phyloP scores from a whole-genome alignment of 64 coral and sea anemone genomes.

The Pocillopora verrucosa region DNA sequence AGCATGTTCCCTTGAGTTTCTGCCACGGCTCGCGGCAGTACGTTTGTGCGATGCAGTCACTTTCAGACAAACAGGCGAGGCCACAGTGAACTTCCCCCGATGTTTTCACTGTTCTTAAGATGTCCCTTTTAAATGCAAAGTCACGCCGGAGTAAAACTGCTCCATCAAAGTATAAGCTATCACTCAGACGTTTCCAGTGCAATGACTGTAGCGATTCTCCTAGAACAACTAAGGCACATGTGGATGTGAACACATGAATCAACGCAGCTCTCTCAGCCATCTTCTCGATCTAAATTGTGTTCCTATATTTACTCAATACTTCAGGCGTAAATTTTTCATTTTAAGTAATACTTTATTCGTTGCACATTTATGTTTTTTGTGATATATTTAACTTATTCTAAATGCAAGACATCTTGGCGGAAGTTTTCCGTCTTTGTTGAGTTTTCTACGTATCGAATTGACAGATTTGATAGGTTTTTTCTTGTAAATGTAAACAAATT shows the following conservation, averaged over 20 bases:
- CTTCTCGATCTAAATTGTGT: background rate
- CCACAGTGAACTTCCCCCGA: background rate
- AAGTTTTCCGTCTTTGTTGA: no score
- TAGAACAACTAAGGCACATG: background rate
- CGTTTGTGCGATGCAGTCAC: conserved; percentile 22
- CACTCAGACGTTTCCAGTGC: background rate
- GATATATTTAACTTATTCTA: background rate
- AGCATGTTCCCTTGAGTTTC: background rate
- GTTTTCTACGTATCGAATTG: no score
- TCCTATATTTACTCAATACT: background rate
- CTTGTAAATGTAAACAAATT: no score
- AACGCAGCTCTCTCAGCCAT: background rate
- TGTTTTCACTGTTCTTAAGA: background rate
- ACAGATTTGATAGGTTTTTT: no score
- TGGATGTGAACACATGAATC: background rate
- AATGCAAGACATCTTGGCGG: no score
- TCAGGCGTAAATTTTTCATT: background rate
- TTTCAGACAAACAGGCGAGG: conserved; percentile 7
- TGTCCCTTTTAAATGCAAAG: conserved; percentile 2
- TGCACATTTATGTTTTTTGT: background rate
- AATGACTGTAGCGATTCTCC: background rate
- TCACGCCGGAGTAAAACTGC: background rate
- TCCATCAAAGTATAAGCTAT: conserved; percentile 1
- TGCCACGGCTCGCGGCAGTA: background rate
- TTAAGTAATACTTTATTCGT: background rate